A percentile compares a stretch with the other conserved stretches of the same genome.
phyloP scores from a whole-genome alignment of 37 sponge, comb jelly and placozoan genomes.

The Agelas oroides region DNA sequence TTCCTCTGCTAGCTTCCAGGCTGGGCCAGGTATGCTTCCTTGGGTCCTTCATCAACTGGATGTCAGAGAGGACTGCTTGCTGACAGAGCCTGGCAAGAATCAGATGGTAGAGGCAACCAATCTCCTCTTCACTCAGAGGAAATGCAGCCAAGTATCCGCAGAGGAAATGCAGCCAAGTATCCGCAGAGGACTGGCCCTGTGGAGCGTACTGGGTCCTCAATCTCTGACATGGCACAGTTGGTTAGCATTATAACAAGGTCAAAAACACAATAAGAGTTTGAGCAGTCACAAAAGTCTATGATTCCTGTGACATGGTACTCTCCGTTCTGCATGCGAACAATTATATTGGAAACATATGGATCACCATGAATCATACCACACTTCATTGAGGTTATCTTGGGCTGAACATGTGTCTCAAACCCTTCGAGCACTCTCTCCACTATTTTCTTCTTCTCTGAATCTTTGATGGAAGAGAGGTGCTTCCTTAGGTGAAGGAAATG shows the following conservation, averaged over 20 bases:
- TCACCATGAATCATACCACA: slow-evolving; percentile 44
- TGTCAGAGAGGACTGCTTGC: slow-evolving; percentile 22
- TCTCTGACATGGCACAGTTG: slow-evolving; percentile 8
- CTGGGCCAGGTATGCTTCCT: slow-evolving; percentile 7
- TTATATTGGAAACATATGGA: slow-evolving; percentile 36
- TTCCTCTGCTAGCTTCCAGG: slow-evolving; percentile 15
- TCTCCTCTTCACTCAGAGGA: slow-evolving; percentile 34
- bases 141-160: slow-evolving; percentile 44
- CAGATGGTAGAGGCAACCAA: slow-evolving; percentile 42
- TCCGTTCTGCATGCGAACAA: slow-evolving; percentile 5
- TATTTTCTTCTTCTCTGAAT: background rate
- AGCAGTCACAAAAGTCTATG: slow-evolving; percentile 43
- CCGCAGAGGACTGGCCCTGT: slow-evolving; percentile 35
- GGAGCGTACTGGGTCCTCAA: slow-evolving; percentile 36
- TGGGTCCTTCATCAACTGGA: slow-evolving; percentile 24
- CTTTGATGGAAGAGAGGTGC: background rate
- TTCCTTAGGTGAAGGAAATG: slow-evolving; percentile 16
- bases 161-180: slow-evolving; percentile 20
- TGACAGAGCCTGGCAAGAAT: slow-evolving; percentile 45
- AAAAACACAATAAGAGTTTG: slow-evolving; percentile 38
- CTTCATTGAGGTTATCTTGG: slow-evolving; percentile 36
- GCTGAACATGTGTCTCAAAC: slow-evolving; percentile 26
- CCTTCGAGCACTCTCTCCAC: slow-evolving; percentile 15
- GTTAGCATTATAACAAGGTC: slow-evolving; percentile 40
- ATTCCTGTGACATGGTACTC: slow-evolving; percentile 5